A percentile compares a stretch with the other conserved stretches of the same genome.
phyloP scores from a whole-genome alignment of 2,113 vertebrate genomes.

The Phocoena sinus region DNA sequence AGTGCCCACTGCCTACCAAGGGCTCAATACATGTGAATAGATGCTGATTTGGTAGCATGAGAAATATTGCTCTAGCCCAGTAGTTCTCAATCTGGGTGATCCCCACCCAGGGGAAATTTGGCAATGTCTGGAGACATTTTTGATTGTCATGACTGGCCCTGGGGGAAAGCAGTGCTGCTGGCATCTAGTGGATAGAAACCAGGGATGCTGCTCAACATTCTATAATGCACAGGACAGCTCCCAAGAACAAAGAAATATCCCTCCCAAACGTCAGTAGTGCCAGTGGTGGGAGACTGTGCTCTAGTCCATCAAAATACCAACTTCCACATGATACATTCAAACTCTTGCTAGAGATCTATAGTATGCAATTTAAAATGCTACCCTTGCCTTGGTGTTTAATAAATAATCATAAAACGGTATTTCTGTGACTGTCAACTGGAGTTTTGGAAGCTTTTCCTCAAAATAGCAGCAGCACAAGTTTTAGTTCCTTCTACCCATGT shows the following conservation, averaged over 20 bases:
- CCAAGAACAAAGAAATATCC: neutral
- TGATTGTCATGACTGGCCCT: neutral
- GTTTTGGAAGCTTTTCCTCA: neutral
- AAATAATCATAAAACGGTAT: neutral
- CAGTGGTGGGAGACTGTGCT: neutral
- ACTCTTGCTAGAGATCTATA: neutral
- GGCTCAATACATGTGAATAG: too few species aligned
- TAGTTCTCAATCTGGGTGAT: neutral
- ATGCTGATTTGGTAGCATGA: neutral
- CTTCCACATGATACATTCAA: fast-evolving
- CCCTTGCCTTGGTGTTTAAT: neutral
- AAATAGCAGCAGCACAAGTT: too few species aligned
- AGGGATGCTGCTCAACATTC: neutral
- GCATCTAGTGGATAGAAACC: neutral
- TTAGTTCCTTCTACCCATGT: neutral
- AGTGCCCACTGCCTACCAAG: neutral
- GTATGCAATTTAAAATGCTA: neutral
- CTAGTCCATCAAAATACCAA: neutral
- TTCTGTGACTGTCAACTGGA: neutral
- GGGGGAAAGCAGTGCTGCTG: fast-evolving
- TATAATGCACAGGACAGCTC: neutral
- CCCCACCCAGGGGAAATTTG: too few species aligned
- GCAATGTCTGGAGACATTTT: neutral
- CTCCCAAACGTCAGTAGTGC: neutral
- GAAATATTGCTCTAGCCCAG: neutral